These are phyloP conservation scores for Clivina fossor DNA, from an alignment of 2,888 invertebrate genomes.

Conservation along the genomic window DNA sequence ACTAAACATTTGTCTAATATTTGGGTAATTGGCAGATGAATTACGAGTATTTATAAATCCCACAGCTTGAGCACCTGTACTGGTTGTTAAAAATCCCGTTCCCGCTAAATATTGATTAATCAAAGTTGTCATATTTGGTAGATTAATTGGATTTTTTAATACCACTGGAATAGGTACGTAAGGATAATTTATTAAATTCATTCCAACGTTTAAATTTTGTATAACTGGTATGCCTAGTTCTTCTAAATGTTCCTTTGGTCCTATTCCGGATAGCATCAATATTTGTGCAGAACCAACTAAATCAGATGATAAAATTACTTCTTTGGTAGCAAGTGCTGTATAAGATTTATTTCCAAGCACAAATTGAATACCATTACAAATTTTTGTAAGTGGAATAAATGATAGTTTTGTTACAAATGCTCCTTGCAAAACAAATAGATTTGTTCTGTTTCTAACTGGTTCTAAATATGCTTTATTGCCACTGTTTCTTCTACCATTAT, in stretches of 20 bases:
- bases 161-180: too few species aligned
- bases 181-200: slow-evolving; percentile 1
- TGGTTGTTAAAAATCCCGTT: too few species aligned
- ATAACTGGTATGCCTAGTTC: slow-evolving; percentile 45
- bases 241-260: slow-evolving; percentile 51
- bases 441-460: background rate
- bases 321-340: slow-evolving; percentile 44
- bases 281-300: slow-evolving; percentile 63
- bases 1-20: too few species aligned
- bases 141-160: too few species aligned
- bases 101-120: too few species aligned
- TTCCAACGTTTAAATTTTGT: slow-evolving; percentile 40
- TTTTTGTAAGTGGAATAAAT: background rate
- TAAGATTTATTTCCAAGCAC: background rate
- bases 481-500: background rate
- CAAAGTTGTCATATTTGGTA: too few species aligned
- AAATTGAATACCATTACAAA: background rate
- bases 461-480: background rate
- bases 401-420: background rate
- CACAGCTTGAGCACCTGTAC: too few species aligned
- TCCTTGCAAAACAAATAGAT: background rate
- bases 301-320: slow-evolving; percentile 58
- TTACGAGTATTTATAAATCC: too few species aligned
- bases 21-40: too few species aligned
- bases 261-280: slow-evolving; percentile 63